Percentiles rank a stretch among this genome's conserved stretches.
Conservation (phyloP, 2,113 vertebrate species). For the Nothobranchius furzeri region DNA sequence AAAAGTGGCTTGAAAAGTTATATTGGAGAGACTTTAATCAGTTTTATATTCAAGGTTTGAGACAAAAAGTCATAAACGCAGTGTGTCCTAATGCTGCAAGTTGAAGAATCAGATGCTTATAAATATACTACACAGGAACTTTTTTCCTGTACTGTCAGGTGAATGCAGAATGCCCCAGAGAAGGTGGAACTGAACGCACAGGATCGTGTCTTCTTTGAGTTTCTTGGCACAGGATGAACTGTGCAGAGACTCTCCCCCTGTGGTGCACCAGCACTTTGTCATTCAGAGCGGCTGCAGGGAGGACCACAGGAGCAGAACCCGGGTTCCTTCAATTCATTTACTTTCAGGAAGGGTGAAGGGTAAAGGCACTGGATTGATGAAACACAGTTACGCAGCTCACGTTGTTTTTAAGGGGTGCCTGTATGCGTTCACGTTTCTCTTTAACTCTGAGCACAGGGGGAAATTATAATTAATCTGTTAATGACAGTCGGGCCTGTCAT, state of each 20-base stretch:
- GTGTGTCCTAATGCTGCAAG: neutral
- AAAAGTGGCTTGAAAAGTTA: too few relatives aligned
- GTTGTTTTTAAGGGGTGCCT: conserved; percentile 67
- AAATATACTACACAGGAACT: conserved; percentile 3
- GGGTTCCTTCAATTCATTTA: conserved; percentile 53
- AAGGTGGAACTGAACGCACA: conserved; percentile 40
- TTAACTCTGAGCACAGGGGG: conserved; percentile 75
- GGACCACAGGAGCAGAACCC: conserved; percentile 47
- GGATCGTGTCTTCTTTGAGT: conserved; percentile 37
- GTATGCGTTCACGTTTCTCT: conserved; percentile 71
- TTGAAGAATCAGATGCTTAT: neutral
- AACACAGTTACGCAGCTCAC: conserved; percentile 58
- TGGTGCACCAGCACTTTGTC: conserved; percentile 62
- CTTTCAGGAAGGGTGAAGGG: conserved; percentile 64
- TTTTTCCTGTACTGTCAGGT: conserved; percentile 31
- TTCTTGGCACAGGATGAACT: conserved; percentile 56
- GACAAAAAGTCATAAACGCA: neutral
- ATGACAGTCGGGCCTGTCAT: conserved; percentile 86
- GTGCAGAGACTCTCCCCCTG: conserved; percentile 48
- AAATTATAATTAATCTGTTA: conserved; percentile 90
- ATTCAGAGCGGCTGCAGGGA: conserved; percentile 53
- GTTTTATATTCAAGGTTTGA: too few relatives aligned
- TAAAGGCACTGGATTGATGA: conserved; percentile 64
- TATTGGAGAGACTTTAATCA: too few relatives aligned
- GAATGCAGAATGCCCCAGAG: conserved; percentile 54